phyloP scores from a whole-genome alignment of 92 coral and sea anemone species.

The Zoanthus gigantus region DNA sequence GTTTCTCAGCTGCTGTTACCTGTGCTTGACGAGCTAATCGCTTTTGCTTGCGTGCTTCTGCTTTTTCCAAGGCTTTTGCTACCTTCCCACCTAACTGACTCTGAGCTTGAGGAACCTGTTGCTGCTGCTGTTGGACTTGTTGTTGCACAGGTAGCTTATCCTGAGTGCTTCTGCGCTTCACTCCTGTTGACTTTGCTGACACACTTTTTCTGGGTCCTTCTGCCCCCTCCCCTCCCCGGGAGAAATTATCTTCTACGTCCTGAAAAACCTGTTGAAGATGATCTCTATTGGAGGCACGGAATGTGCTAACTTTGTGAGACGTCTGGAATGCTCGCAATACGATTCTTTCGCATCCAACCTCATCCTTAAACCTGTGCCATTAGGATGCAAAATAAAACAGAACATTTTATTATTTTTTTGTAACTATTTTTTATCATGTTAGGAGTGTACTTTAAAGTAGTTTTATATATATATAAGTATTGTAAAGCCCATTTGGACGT shows the following conservation, averaged over 20 bases:
- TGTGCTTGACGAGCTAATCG: slow-evolving; percentile 92
- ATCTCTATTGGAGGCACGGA: slow-evolving; percentile 91
- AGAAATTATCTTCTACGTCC: slow-evolving; percentile 69
- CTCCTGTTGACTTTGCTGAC: slow-evolving; percentile 47
- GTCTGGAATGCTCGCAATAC: slow-evolving; percentile 86
- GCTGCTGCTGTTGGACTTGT: slow-evolving; percentile 64
- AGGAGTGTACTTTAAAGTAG: too few relatives aligned
- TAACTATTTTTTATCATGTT: too few relatives aligned
- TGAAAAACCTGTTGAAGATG: slow-evolving; percentile 79
- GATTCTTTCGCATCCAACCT: slow-evolving; percentile 93
- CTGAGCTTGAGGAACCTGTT: slow-evolving; percentile 72
- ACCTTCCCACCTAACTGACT: slow-evolving; percentile 98
- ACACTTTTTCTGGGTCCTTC: slow-evolving; percentile 58
- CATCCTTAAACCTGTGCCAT: slow-evolving; percentile 85
- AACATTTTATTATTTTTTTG: too few relatives aligned
- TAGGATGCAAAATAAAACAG: too few relatives aligned
- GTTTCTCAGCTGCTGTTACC: slow-evolving; percentile 48
- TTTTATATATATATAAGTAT: too few relatives aligned
- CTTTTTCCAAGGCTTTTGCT: slow-evolving; percentile 95
- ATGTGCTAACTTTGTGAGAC: slow-evolving; percentile 81
- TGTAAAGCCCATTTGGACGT: too few relatives aligned
- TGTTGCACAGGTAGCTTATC: slow-evolving; percentile 52
- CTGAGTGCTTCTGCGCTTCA: slow-evolving; percentile 58
- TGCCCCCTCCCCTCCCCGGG: slow-evolving; percentile 72
- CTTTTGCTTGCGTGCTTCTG: slow-evolving; percentile 91